These are phyloP conservation scores for Coreoperca whiteheadi DNA, from an alignment of 2,113 vertebrate genomes.

Conservation along the genomic window DNA sequence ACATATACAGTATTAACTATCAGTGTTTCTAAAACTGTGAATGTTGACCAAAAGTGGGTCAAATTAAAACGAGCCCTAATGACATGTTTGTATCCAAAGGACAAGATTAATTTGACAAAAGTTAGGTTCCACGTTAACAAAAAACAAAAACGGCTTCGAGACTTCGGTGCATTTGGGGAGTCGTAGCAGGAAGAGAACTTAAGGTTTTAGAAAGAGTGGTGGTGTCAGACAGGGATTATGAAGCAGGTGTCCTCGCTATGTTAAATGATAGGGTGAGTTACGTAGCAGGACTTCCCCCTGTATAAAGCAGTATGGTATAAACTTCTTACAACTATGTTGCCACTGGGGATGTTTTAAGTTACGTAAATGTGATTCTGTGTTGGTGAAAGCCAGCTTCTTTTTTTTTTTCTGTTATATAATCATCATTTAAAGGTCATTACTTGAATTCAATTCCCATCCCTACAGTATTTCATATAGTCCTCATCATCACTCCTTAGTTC, in stretches of 20 bases:
- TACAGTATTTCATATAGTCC: not conserved
- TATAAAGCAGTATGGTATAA: not conserved
- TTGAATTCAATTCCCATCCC: not conserved
- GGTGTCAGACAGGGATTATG: not conserved
- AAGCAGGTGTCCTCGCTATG: not conserved
- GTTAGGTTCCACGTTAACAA: too few relatives aligned
- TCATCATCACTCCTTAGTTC: not conserved
- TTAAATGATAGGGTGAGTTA: not conserved
- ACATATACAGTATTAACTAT: not conserved
- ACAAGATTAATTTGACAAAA: not conserved
- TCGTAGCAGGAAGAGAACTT: not conserved
- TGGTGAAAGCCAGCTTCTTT: not conserved
- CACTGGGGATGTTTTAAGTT: not conserved
- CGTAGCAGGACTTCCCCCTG: not conserved
- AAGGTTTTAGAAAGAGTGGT: not conserved
- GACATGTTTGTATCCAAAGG: not conserved
- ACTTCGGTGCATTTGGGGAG: not conserved
- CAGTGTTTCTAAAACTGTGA: not conserved
- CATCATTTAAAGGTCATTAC: not conserved
- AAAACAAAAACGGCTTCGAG: not conserved
- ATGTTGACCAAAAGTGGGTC: not conserved
- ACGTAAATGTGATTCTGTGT: constrained; percentile 13
- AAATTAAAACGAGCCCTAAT: not conserved
- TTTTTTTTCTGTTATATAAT: constrained; percentile 25
- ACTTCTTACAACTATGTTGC: not conserved